Evolutionary conservation across 2,888 invertebrate species (phyloP).

Genomic region (Tetramorium bicarinatum): DNA sequence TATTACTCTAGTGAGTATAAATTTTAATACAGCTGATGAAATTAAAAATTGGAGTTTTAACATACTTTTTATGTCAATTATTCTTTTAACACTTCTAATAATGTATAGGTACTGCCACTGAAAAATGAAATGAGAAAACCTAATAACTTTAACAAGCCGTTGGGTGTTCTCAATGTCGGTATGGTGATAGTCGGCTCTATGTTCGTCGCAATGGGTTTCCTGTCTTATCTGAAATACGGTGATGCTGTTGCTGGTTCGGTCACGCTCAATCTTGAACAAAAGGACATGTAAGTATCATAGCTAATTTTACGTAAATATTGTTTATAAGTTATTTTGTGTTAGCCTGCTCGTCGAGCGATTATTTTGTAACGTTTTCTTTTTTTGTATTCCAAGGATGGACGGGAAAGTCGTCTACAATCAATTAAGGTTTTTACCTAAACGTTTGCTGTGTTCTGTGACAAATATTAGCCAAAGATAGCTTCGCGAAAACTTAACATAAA

Average conservation of each 20-base stretch:
- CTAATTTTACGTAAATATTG: conserved; percentile 37
- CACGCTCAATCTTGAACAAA: conserved; percentile 93
- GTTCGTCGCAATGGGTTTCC: conserved; percentile 94
- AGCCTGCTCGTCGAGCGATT: conserved; percentile 22
- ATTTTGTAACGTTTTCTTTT: conserved; percentile 71
- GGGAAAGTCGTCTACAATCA: conserved; percentile 66
- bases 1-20: conserved; percentile 92
- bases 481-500: neutral
- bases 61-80: neutral
- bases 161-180: conserved; percentile 96
- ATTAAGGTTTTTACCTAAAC: conserved; percentile 72
- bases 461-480: conserved; percentile 33
- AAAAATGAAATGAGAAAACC: conserved; percentile 96
- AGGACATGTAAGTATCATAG: conserved; percentile 73
- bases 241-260: conserved; percentile 93
- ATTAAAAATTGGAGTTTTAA: neutral
- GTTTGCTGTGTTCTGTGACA: conserved; percentile 59
- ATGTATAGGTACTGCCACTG: conserved; percentile 93
- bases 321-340: conserved; percentile 33
- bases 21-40: neutral
- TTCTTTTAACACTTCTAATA: neutral
- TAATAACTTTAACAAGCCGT: conserved; percentile 91
- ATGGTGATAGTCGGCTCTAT: conserved; percentile 93
- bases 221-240: conserved; percentile 96
- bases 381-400: conserved; percentile 72